Evolutionary conservation across 1,140 invertebrate species (phyloP).

Genomic region (Ceratitis capitata): DNA sequence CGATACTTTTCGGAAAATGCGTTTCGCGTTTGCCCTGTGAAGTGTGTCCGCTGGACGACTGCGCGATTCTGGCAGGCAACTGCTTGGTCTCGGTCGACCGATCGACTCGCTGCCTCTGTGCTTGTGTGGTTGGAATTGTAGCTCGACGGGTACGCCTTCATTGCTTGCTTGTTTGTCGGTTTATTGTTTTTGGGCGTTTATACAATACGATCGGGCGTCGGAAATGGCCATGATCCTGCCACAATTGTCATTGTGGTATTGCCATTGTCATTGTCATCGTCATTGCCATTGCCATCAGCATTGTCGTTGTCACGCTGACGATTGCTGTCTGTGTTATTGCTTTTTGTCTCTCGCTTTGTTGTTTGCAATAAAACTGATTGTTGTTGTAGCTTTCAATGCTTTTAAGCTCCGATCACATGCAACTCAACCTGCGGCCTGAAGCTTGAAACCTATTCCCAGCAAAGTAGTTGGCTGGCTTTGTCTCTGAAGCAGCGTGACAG

Average conservation of each 20-base stretch:
- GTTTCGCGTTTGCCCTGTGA: not conserved
- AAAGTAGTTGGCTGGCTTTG: not conserved
- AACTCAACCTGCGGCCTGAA: not conserved
- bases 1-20: not conserved
- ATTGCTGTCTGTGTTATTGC: constrained; percentile 41
- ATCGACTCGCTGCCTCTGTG: not conserved
- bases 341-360: constrained; percentile 9
- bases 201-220: constrained; percentile 11
- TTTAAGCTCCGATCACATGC: not conserved
- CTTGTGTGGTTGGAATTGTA: not conserved
- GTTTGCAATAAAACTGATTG: not conserved
- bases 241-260: constrained; percentile 44
- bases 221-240: constrained; percentile 46
- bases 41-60: not conserved
- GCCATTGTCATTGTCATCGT: not conserved
- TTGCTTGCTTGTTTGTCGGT: not conserved
- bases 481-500: not conserved
- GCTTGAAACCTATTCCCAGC: not conserved
- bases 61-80: no score
- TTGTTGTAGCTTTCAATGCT: not conserved
- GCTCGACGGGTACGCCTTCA: not conserved
- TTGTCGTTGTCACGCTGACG: not conserved
- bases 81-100: not conserved
- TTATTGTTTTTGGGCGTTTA: not conserved
- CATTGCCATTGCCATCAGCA: not conserved